phyloP scores from a whole-genome alignment of 2,113 vertebrate species.

The Apteryx owenii region DNA sequence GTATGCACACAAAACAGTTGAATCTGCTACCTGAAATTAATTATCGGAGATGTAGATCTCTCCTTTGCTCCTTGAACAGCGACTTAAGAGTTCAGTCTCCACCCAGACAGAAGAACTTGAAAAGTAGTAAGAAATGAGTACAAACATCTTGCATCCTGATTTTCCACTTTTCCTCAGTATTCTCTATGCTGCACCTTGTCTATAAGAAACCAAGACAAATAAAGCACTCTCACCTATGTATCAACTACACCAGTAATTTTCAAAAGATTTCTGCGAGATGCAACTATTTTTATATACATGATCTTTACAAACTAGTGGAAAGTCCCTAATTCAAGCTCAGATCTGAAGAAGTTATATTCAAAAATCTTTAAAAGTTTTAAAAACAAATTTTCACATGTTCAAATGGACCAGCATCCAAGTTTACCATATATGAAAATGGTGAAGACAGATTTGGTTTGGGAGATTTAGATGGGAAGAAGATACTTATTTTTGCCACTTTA shows the following conservation, averaged over 20 bases:
- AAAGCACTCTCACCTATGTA: not conserved
- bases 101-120: not conserved
- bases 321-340: not conserved
- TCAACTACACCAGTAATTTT: not conserved
- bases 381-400: not conserved
- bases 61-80: not conserved
- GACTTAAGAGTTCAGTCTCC: not conserved
- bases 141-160: not conserved
- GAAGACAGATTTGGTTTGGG: not conserved
- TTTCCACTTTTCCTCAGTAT: not conserved
- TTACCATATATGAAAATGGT: not conserved
- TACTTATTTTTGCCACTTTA: not conserved
- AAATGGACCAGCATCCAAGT: not conserved
- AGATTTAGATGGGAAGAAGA: not conserved
- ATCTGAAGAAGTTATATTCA: not conserved
- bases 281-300: too few species aligned
- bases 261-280: not conserved
- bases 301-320: not conserved
- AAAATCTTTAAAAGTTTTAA: not conserved
- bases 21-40: not conserved
- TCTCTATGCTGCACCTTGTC: not conserved
- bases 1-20: not conserved
- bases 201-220: not conserved
- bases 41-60: not conserved
- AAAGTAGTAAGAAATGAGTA: not conserved